phyloP scores from a whole-genome alignment of 2,113 vertebrate species.

The Polyodon spathula region DNA sequence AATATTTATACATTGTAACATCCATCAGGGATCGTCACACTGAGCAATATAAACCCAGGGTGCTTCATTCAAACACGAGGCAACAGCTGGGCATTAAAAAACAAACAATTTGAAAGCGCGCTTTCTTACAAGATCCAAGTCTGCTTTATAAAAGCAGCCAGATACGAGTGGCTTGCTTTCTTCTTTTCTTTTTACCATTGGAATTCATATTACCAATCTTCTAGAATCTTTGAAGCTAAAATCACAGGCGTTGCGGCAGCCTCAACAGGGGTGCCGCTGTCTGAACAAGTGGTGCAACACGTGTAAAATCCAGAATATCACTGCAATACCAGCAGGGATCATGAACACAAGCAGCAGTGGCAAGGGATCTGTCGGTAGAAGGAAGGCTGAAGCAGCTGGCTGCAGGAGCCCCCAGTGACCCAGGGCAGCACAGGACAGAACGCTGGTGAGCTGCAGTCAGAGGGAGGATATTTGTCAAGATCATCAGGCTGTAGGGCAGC shows the following conservation, averaged over 20 bases:
- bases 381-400: slow-evolving; percentile 39
- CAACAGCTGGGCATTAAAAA: too few relatives aligned
- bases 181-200: too few relatives aligned
- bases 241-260: slow-evolving; percentile 17
- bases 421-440: neutral
- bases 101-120: too few relatives aligned
- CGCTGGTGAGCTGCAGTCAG: neutral
- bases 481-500: neutral
- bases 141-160: too few relatives aligned
- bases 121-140: too few relatives aligned
- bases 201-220: neutral
- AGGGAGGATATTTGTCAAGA: neutral
- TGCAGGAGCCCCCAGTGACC: neutral
- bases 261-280: slow-evolving; percentile 35
- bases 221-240: neutral
- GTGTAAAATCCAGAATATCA: slow-evolving; percentile 38
- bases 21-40: too few relatives aligned
- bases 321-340: slow-evolving; percentile 34
- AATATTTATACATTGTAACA: too few relatives aligned
- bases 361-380: slow-evolving; percentile 35
- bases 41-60: too few relatives aligned
- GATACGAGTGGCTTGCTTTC: too few relatives aligned
- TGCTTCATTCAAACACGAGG: too few relatives aligned
- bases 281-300: slow-evolving; percentile 38
- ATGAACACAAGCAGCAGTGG: slow-evolving; percentile 20